Evolutionary conservation across 2,888 invertebrate species (phyloP), one percentile per base, ranked within the genome.

Genomic region (Polydrusus tereticollis): DNA sequence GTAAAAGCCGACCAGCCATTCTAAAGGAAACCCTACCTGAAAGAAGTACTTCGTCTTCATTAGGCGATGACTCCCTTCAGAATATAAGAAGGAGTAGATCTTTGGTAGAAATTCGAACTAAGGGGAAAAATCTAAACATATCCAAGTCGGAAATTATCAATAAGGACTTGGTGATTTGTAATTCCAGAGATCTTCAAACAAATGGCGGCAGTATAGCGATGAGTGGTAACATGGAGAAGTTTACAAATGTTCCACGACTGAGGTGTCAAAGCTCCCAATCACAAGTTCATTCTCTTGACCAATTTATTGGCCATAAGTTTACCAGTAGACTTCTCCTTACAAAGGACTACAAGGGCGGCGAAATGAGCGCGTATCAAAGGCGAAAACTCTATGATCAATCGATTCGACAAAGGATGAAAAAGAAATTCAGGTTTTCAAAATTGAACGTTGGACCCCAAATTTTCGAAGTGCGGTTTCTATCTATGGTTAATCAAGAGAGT

Each of bases 391-490:
- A 80, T 59, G 77, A 78, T 57, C 77, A 79, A 29, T 36, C 20
- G 1, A 75, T 79, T 10, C 67, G 80, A 10, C 75, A 71, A 23
- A 79, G 78, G 41, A 73, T 76, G 73, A 76, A 74, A 55, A 75
- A 74, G 47, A 77, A 75, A 62, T 20, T 38, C 29, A 63, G 43
- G 18, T 52, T 63, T 29, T 45, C 59, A 5, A 59, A 60, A 26
- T 29, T 71, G 21, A 64, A 60, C 41, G 57, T 77, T 20, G 70
- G 73, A 0, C 78, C 75, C 6, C 79, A 78, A 69, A 72, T 80
- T 21, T 77, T 77, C 16, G 80, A 81, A 71, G 79, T 81, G n/a
- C 69, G 79, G 14, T 80, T 75, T 69, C 55, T 81, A 43, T 79
- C 78, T 3, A 66, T 77, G 64, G 18, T 69, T 7, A 52, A 59